These are phyloP conservation scores for Platycheirus albimanus DNA, from an alignment of 2,888 invertebrate genomes.

Conservation along the genomic window DNA sequence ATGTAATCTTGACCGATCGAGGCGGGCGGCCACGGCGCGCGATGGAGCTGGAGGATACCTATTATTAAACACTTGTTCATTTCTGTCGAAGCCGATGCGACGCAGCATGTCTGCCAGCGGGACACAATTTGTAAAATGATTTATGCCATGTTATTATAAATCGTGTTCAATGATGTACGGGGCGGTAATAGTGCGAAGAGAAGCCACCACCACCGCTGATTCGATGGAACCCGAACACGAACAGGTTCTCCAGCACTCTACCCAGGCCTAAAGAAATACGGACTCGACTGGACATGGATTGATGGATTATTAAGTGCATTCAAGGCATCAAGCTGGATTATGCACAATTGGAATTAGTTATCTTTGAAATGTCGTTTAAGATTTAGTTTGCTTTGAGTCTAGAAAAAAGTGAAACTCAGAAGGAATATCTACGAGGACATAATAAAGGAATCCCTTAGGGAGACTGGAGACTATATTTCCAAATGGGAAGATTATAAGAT, in stretches of 20 bases:
- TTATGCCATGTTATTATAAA: conserved; percentile 40
- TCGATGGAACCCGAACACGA: too few relatives aligned
- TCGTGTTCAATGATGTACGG: conserved; percentile 31
- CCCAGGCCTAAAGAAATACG: neutral
- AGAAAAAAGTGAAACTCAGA: neutral
- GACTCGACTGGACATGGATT: conserved; percentile 20
- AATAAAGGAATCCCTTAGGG: neutral
- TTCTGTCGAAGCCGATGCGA: conserved; percentile 14
- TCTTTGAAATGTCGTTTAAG: conserved; percentile 21
- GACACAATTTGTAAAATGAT: conserved; percentile 51
- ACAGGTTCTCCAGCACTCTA: conserved; percentile 43
- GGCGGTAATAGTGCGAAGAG: conserved; percentile 25
- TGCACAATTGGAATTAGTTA: conserved; percentile 38
- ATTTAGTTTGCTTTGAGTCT: neutral
- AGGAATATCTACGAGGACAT: too few relatives aligned
- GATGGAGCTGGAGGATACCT: conserved; percentile 34
- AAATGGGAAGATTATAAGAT: conserved; percentile 1
- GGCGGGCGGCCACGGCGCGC: neutral
- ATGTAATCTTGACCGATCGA: conserved; percentile 40
- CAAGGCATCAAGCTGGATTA: conserved; percentile 37
- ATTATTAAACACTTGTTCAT: conserved; percentile 64
- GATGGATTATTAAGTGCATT: conserved; percentile 45
- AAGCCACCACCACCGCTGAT: conserved; percentile 5
- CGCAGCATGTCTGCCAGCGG: conserved; percentile 35
- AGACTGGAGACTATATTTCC: too few relatives aligned